Evolutionary conservation across 2,113 vertebrate species (phyloP), one percentile per base, ranked within the genome.

Genomic region (Lonchura striata): DNA sequence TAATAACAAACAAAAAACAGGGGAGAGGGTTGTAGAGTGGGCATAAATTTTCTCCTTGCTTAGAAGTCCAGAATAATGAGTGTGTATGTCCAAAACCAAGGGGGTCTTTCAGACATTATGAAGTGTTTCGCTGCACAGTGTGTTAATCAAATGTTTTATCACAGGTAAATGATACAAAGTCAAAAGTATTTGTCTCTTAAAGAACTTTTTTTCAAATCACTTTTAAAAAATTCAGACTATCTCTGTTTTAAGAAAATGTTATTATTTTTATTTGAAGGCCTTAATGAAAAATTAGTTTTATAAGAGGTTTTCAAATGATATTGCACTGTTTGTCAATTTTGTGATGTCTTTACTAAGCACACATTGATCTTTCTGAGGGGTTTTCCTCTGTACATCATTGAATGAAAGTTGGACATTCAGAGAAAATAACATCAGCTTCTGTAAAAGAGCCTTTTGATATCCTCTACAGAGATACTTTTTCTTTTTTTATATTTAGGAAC

Each of bases 391-490:
- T 54, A 44, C 6, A 19, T 41, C 60, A 6, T 28, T 71, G 50
- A 92, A 83, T 42, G 20, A 25, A 64, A 82, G 14, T 13, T 81
- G 41, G 33, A 42, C 23, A 49, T 85, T 54, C 76, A 87, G 30
- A 82, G 54, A 90, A 94, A 91, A 24, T 54, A 87, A 7, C 24
- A 57, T 8, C 84, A n/a, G 6, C 16, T 75, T 33, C 82, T 89
- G 52, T 76, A 81, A 94, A 94, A 86, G 31, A 70, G 20, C 69
- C 33, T 20, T 86, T 82, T 82, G 60, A 85, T 84, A 94, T 69
- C 25, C 16, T 86, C 18, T 57, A 54, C 25, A 56, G 52, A 68
- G 15, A 39, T 21, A 53, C 33, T 24, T 86, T 66, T 25, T 50
- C 50, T 30, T 59, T n/a, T n/a, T 31, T 87, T 65, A 30, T 57